A percentile compares a stretch with the other conserved stretches of the same genome.
Evolutionary conservation across 2,113 vertebrate genomes (phyloP).

Genomic region (Poicephalus meyeri): DNA sequence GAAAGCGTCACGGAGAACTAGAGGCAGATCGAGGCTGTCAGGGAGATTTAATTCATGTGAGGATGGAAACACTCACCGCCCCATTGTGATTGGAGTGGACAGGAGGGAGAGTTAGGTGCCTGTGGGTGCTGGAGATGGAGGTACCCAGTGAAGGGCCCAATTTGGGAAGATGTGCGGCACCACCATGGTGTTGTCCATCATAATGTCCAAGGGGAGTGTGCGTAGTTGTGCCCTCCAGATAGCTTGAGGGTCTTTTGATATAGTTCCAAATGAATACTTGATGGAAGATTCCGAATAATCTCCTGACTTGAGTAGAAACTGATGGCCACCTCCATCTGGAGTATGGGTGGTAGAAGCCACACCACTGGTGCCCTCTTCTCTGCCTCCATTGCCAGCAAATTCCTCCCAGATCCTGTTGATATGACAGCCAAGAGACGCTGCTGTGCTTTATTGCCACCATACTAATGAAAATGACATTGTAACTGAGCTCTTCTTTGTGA

Average conservation of each 20-base stretch:
- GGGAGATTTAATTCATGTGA: constrained; percentile 85
- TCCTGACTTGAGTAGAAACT: not conserved
- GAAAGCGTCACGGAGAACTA: constrained; percentile 76
- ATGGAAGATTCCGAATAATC: not conserved
- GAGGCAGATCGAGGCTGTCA: constrained; percentile 89
- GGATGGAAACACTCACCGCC: constrained; percentile 66
- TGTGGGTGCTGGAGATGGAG: not conserved
- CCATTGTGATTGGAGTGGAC: not conserved
- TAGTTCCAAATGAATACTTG: accelerated
- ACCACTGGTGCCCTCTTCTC: not conserved
- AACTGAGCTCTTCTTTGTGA: not conserved
- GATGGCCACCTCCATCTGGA: not conserved
- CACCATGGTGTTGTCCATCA: accelerated
- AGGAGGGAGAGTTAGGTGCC: not conserved
- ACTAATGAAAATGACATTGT: constrained; percentile 33
- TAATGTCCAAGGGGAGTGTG: not conserved
- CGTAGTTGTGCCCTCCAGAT: accelerated
- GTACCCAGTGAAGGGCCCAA: accelerated
- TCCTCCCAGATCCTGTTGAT: constrained; percentile 16
- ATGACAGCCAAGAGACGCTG: constrained; percentile 35
- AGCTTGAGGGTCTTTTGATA: accelerated
- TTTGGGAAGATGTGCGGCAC: not conserved
- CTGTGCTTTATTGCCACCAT: constrained; percentile 43
- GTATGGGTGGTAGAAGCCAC: not conserved
- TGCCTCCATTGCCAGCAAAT: not conserved